Conservation (phyloP, 2,113 vertebrate genomes). For the Larimichthys crocea region DNA sequence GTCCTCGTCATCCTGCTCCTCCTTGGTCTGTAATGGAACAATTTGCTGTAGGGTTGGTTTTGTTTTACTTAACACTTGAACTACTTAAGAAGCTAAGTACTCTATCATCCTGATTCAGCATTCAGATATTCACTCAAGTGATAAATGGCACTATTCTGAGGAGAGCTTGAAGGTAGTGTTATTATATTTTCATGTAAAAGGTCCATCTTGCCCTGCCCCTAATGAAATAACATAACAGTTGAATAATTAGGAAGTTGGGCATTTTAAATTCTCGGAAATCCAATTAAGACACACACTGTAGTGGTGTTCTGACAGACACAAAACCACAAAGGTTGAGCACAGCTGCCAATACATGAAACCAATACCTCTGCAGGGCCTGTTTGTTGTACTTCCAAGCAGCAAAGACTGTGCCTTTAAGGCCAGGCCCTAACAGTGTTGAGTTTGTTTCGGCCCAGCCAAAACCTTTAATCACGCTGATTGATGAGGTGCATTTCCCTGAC, state of each 20-base stretch:
- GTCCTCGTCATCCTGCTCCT: slow-evolving; percentile 19
- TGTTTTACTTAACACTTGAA: slow-evolving; percentile 30
- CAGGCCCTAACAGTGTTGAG: slow-evolving; percentile 62
- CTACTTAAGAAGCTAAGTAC: neutral
- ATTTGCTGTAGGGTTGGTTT: slow-evolving; percentile 9
- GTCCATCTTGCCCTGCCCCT: neutral
- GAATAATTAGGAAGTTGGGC: neutral
- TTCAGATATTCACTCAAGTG: slow-evolving; percentile 6
- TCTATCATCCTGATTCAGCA: neutral
- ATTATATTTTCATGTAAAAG: neutral
- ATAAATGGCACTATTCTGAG: neutral
- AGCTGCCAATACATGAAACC: slow-evolving; percentile 10
- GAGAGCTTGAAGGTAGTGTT: neutral
- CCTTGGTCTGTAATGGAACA: neutral
- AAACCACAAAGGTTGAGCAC: neutral
- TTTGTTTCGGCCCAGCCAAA: slow-evolving; percentile 75
- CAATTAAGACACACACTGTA: neutral
- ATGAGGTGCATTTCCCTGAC: slow-evolving; percentile 81
- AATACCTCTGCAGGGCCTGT: slow-evolving; percentile 2
- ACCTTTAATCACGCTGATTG: slow-evolving; percentile 80
- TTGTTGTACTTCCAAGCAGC: slow-evolving; percentile 17
- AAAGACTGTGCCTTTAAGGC: slow-evolving; percentile 70
- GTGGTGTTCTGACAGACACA: neutral
- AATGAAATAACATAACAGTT: neutral
- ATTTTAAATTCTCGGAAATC: neutral